phyloP scores from a whole-genome alignment of 37 sponge, comb jelly and placozoan species.

The Dysidea cf. avara region DNA sequence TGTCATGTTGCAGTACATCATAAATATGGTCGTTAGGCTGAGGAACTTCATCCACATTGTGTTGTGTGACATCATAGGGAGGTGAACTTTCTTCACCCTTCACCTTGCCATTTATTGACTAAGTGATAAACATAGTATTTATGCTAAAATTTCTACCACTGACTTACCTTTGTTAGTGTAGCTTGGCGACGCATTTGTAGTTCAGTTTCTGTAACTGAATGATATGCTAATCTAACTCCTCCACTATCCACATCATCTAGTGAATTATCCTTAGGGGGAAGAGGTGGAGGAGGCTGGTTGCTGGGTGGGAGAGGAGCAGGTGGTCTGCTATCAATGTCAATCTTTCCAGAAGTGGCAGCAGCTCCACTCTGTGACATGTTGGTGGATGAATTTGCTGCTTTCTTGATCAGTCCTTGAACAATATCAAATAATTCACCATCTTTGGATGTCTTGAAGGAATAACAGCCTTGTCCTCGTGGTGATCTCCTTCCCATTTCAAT shows the following conservation, averaged over 20 bases:
- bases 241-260: background rate
- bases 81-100: no score
- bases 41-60: no score
- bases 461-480: slow-evolving; percentile 72
- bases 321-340: slow-evolving; percentile 8
- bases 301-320: slow-evolving; percentile 28
- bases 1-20: no score
- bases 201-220: background rate
- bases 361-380: background rate
- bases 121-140: no score
- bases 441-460: slow-evolving; percentile 43
- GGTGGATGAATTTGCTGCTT: background rate
- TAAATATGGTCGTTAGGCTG: no score
- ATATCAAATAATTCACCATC: slow-evolving; percentile 40
- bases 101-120: no score
- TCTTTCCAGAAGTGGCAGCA: no score
- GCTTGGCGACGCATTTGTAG: background rate
- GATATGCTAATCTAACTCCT: slow-evolving; percentile 2
- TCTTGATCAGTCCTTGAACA: slow-evolving; percentile 30
- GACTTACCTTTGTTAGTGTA: no score
- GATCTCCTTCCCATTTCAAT: slow-evolving; percentile 59
- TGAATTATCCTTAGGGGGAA: background rate
- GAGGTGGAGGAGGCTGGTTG: slow-evolving; percentile 4
- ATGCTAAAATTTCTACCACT: no score
- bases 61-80: no score